Base-by-base conservation (phyloP, 2,888 invertebrate genomes). In the Anagyrus pseudococci region DNA sequence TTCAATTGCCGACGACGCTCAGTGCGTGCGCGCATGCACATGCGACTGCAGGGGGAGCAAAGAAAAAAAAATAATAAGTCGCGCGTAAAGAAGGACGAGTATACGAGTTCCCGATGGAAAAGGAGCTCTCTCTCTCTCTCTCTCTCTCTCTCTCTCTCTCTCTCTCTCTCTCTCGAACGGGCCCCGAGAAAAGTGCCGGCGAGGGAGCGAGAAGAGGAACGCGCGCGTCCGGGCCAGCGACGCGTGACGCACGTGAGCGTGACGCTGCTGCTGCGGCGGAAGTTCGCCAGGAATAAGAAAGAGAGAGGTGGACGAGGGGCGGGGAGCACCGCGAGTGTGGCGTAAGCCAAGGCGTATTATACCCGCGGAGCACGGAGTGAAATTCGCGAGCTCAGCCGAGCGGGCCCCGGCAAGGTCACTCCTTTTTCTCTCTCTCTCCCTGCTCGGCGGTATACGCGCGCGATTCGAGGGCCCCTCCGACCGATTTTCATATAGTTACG, bases 321-420 rank as follows among this genome's bases (percentile, higher is more conserved):
- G n/a, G n/a, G 50, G 53, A 48, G 17, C 49, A 43, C 43, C 4
- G n/a, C 10, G 13, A 22, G 23, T 2, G 23, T 8, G 20, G 26
- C 20, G 46, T 46, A 17, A 13, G 29, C 46, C n/a, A 3, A 17
- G 22, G 40, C 15, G 19, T 29, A 29, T 29, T 7, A 29, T 29
- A 23, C 22, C 17, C 8, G n/a, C 15, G 20, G 22, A 4, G 17
- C 47, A 10, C 23, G 22, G 47, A 33, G 65, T 66, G 65, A 62
- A 66, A 66, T 62, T 66, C 59, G 47, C 48, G 50, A 55, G 54
- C 64, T 19, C 43, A 10, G n/a, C n/a, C 17, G 56, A 56, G 64
- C 56, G 59, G 57, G 60, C 47, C 40, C 60, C n/a, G 40, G 61
- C 65, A 65, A 65, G 65, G 65, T 62, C 65, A 62, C 40, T 40